Percentiles rank a stretch among this genome's conserved stretches.
These are phyloP conservation scores for Philopedon plagiatum DNA, from an alignment of 2,888 invertebrate species.

Conservation along the genomic window DNA sequence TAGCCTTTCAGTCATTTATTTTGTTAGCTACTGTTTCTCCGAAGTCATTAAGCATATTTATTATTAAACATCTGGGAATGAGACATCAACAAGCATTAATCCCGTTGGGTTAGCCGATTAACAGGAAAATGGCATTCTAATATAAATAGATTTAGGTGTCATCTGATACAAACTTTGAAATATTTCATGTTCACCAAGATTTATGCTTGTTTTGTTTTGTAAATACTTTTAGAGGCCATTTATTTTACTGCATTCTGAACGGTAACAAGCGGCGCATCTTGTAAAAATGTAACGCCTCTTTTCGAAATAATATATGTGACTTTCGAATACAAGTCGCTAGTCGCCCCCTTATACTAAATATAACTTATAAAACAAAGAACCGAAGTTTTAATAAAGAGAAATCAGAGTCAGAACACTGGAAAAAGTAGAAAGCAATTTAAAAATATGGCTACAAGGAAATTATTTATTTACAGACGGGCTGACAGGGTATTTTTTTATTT, in stretches of 20 bases:
- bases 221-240: conserved; percentile 41
- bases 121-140: conserved; percentile 26
- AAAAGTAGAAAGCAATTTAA: conserved; percentile 10
- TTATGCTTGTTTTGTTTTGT: conserved; percentile 40
- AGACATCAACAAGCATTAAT: conserved; percentile 30
- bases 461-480: conserved; percentile 4
- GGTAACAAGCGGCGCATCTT: conserved; percentile 42
- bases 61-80: conserved; percentile 33
- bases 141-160: conserved; percentile 34
- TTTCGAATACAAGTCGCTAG: not conserved
- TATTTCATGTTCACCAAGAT: conserved; percentile 27
- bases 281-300: conserved; percentile 39
- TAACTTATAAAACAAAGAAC: not conserved
- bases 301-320: conserved; percentile 35
- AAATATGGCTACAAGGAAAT: not conserved
- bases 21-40: not conserved
- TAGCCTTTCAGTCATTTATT: not conserved
- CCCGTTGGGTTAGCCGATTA: conserved; percentile 15
- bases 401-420: not conserved
- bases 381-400: not conserved
- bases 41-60: conserved; percentile 17
- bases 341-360: conserved; percentile 12
- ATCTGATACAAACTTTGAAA: conserved; percentile 7
- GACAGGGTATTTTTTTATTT: not conserved
- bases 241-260: conserved; percentile 41